A percentile compares a stretch with the other conserved stretches of the same genome.
Evolutionary conservation across 2,888 invertebrate genomes (phyloP).

Genomic region (Acrobasis repandana): DNA sequence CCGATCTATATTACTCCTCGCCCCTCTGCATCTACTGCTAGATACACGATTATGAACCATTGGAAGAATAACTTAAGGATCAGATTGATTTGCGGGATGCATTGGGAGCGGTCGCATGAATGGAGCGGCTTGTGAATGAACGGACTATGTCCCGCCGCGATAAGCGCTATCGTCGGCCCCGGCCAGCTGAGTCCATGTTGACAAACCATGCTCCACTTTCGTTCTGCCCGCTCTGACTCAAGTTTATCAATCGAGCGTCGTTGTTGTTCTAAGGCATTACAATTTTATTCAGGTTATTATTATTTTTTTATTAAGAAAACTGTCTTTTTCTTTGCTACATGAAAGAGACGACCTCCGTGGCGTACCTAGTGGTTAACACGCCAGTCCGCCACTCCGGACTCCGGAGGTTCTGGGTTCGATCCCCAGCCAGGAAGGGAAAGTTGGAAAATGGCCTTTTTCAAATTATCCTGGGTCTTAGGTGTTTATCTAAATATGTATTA

Average conservation of each 20-base stretch:
- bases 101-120: slow-evolving; percentile 71
- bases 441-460: no score
- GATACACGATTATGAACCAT: slow-evolving; percentile 54
- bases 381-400: no score
- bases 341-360: no score
- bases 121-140: slow-evolving; percentile 80
- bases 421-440: no score
- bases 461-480: no score
- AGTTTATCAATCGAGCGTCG: slow-evolving; percentile 65
- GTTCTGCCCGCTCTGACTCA: slow-evolving; percentile 62
- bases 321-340: no score
- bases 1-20: slow-evolving; percentile 72
- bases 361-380: no score
- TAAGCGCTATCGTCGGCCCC: slow-evolving; percentile 80
- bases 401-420: no score
- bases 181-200: slow-evolving; percentile 81
- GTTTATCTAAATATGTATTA: no score
- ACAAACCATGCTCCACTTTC: slow-evolving; percentile 81
- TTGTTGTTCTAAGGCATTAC: slow-evolving; percentile 41
- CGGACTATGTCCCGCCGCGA: slow-evolving; percentile 80
- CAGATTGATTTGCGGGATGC: slow-evolving; percentile 44
- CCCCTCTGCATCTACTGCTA: slow-evolving; percentile 44
- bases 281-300: slow-evolving; percentile 35
- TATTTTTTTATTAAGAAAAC: no score
- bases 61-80: slow-evolving; percentile 49